Evolutionary conservation across 1,140 invertebrate species (phyloP).

Genomic region (Proctacanthus coquilletti): DNA sequence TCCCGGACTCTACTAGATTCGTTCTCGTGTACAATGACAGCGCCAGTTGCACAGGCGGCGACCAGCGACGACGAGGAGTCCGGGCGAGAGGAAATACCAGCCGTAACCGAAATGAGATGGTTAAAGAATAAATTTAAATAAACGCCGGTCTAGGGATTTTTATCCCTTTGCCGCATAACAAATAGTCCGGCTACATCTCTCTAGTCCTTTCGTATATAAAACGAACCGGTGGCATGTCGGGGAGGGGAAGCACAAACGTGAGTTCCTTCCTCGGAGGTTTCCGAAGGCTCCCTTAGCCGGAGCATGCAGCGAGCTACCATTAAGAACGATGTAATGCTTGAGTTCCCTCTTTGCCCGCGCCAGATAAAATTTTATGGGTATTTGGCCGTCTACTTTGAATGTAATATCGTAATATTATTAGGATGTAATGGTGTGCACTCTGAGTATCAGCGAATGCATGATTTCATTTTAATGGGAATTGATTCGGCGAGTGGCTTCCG

Average conservation of each 20-base stretch:
- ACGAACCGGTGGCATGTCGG: neutral
- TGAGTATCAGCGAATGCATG: too few relatives aligned
- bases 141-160: slow-evolving; percentile 1
- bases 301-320: neutral
- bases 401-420: too few relatives aligned
- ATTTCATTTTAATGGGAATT: too few relatives aligned
- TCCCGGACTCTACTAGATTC: too few relatives aligned
- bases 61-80: too few relatives aligned
- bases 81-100: neutral
- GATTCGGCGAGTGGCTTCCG: too few relatives aligned
- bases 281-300: neutral
- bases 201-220: neutral
- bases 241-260: neutral
- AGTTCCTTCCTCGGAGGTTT: neutral
- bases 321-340: neutral
- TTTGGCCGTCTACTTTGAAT: too few relatives aligned
- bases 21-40: too few relatives aligned
- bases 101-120: neutral
- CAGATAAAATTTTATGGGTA: slow-evolving; percentile 16
- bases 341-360: neutral
- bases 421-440: too few relatives aligned
- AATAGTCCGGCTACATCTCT: neutral
- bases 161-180: neutral
- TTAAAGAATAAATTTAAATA: slow-evolving; percentile 1
- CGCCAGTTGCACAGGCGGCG: too few relatives aligned